Evolutionary conservation across 2,797 vertebrate species (phyloP), one percentile per base, ranked within the genome.

Genomic region (Loriculus beryllinus): DNA sequence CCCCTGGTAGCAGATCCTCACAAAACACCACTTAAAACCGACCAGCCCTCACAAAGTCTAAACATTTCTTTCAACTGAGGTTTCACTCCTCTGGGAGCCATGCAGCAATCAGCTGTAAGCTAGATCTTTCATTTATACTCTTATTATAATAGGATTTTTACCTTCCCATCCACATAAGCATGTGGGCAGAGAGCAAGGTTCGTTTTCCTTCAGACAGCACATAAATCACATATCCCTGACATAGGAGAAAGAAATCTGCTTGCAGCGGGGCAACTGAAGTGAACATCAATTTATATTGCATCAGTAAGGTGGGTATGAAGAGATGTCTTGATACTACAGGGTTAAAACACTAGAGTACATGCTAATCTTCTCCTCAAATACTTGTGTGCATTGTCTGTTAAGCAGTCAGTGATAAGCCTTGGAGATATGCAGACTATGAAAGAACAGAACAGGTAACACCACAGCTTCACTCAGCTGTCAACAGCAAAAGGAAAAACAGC

Each of bases 81-180:
- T 56, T 62, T 64, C 35, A 21, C 42, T 67, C 49, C 45, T 65
- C 26, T 20, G 14, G 87, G 67, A 91, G 33, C 72, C 31, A 86
- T 49, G 56, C 80, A 88, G 91, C 83, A 89, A 72, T 75, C 72
- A 56, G 22, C 17, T 88, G 28, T 26, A 63, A 95, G 77, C 43
- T 25, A 25, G 19, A 63, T 1, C 10, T 74, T 57, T 51, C 54
- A 59, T 35, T 78, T 62, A 39, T 39, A 31, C 35, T 54, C 79
- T 6, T 28, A 49, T 6, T 74, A 40, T 69, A 88, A 78, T 3
- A 22, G 26, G n/a, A 45, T 71, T 82, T 92, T 90, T 52, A 67
- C 31, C 51, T 91, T 49, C 59, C 68, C 23, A 51, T 75, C 40
- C 23, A 70, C 57, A 52, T 7, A 54, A 49, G 85, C 7, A 8